These are phyloP conservation scores for Heterotilapia buettikoferi DNA, from an alignment of 2,113 vertebrate species.

Conservation along the genomic window DNA sequence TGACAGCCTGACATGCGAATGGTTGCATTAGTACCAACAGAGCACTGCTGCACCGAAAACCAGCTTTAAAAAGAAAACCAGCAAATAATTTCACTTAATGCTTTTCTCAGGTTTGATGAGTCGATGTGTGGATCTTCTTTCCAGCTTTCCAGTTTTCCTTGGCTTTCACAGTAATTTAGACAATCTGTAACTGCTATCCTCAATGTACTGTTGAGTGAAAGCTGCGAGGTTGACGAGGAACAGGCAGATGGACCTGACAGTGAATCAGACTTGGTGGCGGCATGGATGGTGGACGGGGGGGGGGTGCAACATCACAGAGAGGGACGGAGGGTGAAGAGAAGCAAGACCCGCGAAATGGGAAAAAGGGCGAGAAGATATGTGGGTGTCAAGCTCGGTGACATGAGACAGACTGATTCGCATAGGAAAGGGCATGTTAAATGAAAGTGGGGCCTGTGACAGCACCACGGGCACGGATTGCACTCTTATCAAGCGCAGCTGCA, in stretches of 20 bases:
- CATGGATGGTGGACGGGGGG: background rate
- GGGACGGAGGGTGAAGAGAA: background rate
- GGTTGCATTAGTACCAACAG: background rate
- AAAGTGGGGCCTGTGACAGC: constrained; percentile 32
- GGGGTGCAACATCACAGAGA: background rate
- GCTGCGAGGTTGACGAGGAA: background rate
- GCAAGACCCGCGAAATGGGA: background rate
- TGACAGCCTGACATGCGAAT: background rate
- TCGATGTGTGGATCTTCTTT: background rate
- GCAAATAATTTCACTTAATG: background rate
- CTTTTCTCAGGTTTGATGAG: background rate
- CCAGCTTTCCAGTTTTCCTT: background rate
- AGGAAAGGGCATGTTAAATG: constrained; percentile 48
- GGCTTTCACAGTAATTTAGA: background rate
- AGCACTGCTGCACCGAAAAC: background rate
- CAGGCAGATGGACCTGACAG: constrained; percentile 40
- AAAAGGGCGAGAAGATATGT: constrained; percentile 20
- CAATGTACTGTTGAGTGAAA: background rate
- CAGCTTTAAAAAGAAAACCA: background rate
- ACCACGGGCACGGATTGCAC: background rate
- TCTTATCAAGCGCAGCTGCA: constrained; percentile 32
- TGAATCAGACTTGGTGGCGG: background rate
- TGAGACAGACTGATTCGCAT: constrained; percentile 35
- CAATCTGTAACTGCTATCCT: background rate
- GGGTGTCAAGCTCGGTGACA: constrained; percentile 33